Conservation (phyloP, 2,113 vertebrate species). For the Meleagris gallopavo region DNA sequence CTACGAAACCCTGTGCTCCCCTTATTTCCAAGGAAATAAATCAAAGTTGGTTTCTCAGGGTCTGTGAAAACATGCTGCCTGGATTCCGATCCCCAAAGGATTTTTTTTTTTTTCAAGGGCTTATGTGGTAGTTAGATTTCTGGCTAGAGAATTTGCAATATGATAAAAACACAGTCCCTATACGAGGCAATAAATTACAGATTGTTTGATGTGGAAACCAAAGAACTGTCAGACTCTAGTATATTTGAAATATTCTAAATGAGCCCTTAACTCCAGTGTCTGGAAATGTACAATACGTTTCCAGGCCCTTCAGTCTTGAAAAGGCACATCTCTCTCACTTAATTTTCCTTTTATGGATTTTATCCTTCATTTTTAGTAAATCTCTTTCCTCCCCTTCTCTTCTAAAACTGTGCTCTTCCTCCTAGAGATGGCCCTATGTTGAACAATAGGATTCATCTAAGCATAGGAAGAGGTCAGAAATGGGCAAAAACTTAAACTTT, state of each 20-base stretch:
- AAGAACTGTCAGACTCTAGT: constrained; percentile 63
- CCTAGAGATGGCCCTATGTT: neutral
- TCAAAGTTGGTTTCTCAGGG: constrained; percentile 67
- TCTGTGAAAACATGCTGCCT: constrained; percentile 53
- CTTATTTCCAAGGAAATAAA: constrained; percentile 61
- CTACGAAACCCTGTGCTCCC: constrained; percentile 27
- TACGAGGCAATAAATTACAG: constrained; percentile 52
- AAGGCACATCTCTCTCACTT: neutral
- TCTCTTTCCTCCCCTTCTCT: neutral
- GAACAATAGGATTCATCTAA: neutral
- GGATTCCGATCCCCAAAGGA: constrained; percentile 38
- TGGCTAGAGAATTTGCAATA: constrained; percentile 60
- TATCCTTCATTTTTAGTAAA: neutral
- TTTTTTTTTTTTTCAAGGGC: constrained; percentile 23
- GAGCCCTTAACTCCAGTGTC: constrained; percentile 43
- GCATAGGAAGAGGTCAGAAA: neutral
- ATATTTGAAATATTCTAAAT: constrained; percentile 63
- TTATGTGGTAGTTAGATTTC: constrained; percentile 59
- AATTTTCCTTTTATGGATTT: constrained; percentile 48
- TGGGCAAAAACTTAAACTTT: neutral
- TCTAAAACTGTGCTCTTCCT: neutral
- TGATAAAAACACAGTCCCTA: constrained; percentile 61
- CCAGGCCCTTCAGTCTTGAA: constrained; percentile 33
- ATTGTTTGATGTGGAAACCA: constrained; percentile 67
- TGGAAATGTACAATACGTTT: constrained; percentile 60